These are phyloP conservation scores for Molorchus minor DNA, from an alignment of 2,888 invertebrate genomes.

Conservation along the genomic window DNA sequence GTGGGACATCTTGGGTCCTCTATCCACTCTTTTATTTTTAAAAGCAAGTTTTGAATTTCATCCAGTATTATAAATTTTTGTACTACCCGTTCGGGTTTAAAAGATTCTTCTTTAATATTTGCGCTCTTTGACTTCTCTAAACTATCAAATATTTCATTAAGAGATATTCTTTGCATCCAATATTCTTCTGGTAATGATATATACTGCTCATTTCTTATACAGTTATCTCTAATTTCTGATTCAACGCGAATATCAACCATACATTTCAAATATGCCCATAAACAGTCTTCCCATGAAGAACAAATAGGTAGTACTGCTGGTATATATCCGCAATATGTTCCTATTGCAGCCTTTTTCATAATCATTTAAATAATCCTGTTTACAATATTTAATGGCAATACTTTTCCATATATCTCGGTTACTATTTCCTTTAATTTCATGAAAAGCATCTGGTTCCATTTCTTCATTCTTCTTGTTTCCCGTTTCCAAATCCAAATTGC, in stretches of 20 bases:
- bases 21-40: constrained; percentile 74
- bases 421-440: constrained; percentile 79
- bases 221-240: constrained; percentile 72
- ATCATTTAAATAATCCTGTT: constrained; percentile 66
- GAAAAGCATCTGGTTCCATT: constrained; percentile 42
- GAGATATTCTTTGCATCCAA: constrained; percentile 72
- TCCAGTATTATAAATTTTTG: constrained; percentile 89
- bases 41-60: constrained; percentile 77
- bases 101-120: constrained; percentile 67
- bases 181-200: constrained; percentile 72
- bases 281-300: constrained; percentile 86
- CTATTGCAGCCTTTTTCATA: constrained; percentile 76
- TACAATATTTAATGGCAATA: constrained; percentile 70
- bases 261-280: constrained; percentile 88
- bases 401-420: constrained; percentile 82
- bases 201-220: constrained; percentile 64
- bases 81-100: constrained; percentile 76
- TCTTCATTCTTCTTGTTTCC: constrained; percentile 49
- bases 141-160: constrained; percentile 75
- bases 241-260: constrained; percentile 89
- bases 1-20: constrained; percentile 62
- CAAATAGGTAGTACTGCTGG: constrained; percentile 79
- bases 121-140: constrained; percentile 70
- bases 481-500: constrained; percentile 50
- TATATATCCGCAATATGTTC: constrained; percentile 84